phyloP scores from a whole-genome alignment of 2,797 vertebrate genomes.

The Pteronotus mesoamericanus region DNA sequence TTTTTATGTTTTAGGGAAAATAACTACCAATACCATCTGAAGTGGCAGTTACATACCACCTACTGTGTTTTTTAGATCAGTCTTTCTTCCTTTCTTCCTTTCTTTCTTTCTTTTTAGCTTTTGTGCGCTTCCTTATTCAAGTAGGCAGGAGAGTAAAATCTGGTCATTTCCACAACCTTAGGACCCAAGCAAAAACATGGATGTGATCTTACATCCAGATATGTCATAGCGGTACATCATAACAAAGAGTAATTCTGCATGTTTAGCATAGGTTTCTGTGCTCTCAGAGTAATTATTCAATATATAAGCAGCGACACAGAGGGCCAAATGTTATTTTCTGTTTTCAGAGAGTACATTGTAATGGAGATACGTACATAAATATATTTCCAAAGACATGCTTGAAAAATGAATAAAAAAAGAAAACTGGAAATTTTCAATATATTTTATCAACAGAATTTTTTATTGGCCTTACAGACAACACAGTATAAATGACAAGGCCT shows the following conservation, averaged over 20 bases:
- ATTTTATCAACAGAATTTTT: conserved; percentile 29
- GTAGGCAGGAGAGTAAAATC: neutral
- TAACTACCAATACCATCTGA: neutral
- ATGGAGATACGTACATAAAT: neutral
- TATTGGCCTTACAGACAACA: neutral
- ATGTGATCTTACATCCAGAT: neutral
- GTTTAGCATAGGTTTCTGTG: neutral
- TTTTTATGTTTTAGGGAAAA: neutral
- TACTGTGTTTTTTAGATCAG: neutral
- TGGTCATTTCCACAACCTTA: neutral
- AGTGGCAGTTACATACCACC: neutral
- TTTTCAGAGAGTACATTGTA: neutral
- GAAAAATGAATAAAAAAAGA: conserved; percentile 4
- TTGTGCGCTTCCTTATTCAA: neutral
- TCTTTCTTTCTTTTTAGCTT: neutral
- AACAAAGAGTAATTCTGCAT: neutral
- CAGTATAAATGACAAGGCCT: neutral
- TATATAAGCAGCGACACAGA: neutral
- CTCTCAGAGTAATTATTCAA: neutral
- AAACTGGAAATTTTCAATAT: neutral
- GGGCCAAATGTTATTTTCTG: neutral
- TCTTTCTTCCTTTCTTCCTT: neutral
- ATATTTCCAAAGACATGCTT: neutral
- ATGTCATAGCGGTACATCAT: neutral
- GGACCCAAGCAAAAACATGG: neutral